These are phyloP conservation scores for Plodia interpunctella DNA, from an alignment of 1,140 invertebrate species.

Conservation along the genomic window DNA sequence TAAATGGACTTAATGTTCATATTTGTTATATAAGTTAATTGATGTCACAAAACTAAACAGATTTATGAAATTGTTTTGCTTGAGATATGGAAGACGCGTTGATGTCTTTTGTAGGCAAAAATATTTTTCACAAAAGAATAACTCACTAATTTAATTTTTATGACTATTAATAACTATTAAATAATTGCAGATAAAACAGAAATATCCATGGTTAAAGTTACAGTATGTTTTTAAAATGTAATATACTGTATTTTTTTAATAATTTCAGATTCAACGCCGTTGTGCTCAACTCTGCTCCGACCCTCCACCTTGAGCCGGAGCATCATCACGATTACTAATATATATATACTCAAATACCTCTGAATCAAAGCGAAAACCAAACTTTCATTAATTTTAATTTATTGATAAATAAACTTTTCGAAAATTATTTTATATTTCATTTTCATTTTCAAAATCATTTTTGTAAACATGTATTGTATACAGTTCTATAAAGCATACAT, in stretches of 20 bases:
- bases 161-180: too few relatives aligned
- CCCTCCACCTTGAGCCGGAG: conserved; percentile 26
- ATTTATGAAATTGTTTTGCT: too few relatives aligned
- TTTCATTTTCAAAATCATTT: too few relatives aligned
- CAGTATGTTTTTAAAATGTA: not conserved
- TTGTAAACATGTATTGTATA: too few relatives aligned
- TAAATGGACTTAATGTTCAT: too few relatives aligned
- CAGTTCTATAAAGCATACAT: too few relatives aligned
- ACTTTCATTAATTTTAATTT: conserved; percentile 16
- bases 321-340: conserved; percentile 34
- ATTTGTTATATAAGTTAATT: too few relatives aligned
- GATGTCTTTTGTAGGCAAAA: conserved; percentile 10
- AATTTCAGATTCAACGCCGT: conserved; percentile 68
- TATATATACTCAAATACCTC: not conserved
- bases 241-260: conserved; percentile 1
- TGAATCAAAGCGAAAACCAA: conserved; percentile 12
- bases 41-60: too few relatives aligned
- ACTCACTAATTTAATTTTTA: too few relatives aligned
- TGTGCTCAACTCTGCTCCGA: conserved; percentile 66
- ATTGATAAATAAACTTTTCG: conserved; percentile 8
- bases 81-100: too few relatives aligned
- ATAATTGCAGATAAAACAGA: not conserved
- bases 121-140: too few relatives aligned
- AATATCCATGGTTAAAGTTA: not conserved
- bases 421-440: too few relatives aligned